Evolutionary conservation across 1,140 invertebrate genomes (phyloP).

Genomic region (Drosophila aff.): DNA sequence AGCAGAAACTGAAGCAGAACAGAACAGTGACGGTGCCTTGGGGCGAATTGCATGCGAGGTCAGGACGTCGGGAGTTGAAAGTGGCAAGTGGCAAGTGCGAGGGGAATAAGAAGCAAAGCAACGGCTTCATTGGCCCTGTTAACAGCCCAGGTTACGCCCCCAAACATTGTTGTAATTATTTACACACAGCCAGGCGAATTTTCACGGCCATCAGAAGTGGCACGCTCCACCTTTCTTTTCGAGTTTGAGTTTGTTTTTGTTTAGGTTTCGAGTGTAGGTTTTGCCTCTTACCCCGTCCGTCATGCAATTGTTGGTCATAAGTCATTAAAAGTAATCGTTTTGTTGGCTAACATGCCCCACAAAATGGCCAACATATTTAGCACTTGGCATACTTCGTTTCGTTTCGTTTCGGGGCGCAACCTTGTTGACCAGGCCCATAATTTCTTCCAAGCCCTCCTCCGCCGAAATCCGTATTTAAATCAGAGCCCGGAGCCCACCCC

Average conservation of each 20-base stretch:
- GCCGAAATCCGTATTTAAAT: slow-evolving; percentile 20
- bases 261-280: neutral
- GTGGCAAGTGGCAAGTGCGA: slow-evolving; percentile 28
- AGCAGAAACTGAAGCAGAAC: slow-evolving; percentile 23
- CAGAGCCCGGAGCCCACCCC: neutral
- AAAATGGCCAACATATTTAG: slow-evolving; percentile 73
- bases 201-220: slow-evolving; percentile 68
- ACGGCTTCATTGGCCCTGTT: slow-evolving; percentile 67
- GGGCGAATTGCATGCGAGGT: slow-evolving; percentile 70
- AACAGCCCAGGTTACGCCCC: slow-evolving; percentile 46
- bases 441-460: neutral
- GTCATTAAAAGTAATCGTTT: slow-evolving; percentile 83
- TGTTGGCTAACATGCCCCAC: slow-evolving; percentile 77
- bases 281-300: slow-evolving; percentile 21
- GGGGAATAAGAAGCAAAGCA: slow-evolving; percentile 2
- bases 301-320: slow-evolving; percentile 80
- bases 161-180: slow-evolving; percentile 52
- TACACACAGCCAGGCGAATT: slow-evolving; percentile 52
- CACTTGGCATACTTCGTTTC: slow-evolving; percentile 63
- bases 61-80: slow-evolving; percentile 21
- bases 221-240: slow-evolving; percentile 48
- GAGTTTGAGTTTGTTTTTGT: slow-evolving; percentile 17
- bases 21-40: slow-evolving; percentile 15
- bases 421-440: slow-evolving; percentile 56
- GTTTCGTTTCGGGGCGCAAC: slow-evolving; percentile 48